Evolutionary conservation across 2,888 invertebrate species (phyloP).

Genomic region (Athripsodes cinereus): DNA sequence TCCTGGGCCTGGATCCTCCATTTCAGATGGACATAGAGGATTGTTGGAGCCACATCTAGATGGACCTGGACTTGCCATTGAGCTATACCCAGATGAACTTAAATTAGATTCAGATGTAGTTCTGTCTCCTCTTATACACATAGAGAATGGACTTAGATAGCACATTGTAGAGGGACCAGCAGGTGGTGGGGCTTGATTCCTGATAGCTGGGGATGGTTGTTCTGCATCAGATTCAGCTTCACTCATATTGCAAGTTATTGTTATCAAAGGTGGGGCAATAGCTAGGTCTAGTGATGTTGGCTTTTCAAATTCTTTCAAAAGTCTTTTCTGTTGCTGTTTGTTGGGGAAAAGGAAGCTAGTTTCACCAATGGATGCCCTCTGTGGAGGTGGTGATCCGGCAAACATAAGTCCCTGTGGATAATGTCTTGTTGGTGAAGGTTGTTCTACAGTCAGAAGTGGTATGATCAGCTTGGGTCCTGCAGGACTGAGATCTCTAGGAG

Average conservation of each 20-base stretch:
- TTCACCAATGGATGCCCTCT: constrained; percentile 38
- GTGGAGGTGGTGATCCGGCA: constrained; percentile 54
- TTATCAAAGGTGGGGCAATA: constrained; percentile 61
- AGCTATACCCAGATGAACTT: constrained; percentile 79
- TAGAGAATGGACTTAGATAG: constrained; percentile 72
- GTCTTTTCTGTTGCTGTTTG: constrained; percentile 49
- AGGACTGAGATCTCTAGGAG: constrained; percentile 32
- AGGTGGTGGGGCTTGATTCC: constrained; percentile 37
- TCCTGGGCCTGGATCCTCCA: constrained; percentile 65
- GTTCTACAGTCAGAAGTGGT: constrained; percentile 59
- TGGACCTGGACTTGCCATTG: constrained; percentile 79
- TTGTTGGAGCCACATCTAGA: constrained; percentile 77
- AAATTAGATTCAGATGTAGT: constrained; percentile 78
- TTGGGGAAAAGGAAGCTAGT: constrained; percentile 37
- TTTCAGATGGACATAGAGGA: constrained; percentile 68
- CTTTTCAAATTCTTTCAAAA: constrained; percentile 58
- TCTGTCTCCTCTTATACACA: constrained; percentile 64
- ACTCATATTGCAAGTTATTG: constrained; percentile 69
- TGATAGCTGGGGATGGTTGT: constrained; percentile 54
- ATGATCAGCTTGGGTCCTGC: constrained; percentile 52
- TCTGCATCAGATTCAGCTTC: constrained; percentile 70
- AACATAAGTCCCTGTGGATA: constrained; percentile 35
- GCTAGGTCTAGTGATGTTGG: constrained; percentile 56
- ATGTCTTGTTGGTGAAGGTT: constrained; percentile 58
- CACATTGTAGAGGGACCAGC: constrained; percentile 57